A percentile compares a stretch with the other conserved stretches of the same genome.
phyloP scores from a whole-genome alignment of 1,140 invertebrate genomes.

The Bicyclus anynana region DNA sequence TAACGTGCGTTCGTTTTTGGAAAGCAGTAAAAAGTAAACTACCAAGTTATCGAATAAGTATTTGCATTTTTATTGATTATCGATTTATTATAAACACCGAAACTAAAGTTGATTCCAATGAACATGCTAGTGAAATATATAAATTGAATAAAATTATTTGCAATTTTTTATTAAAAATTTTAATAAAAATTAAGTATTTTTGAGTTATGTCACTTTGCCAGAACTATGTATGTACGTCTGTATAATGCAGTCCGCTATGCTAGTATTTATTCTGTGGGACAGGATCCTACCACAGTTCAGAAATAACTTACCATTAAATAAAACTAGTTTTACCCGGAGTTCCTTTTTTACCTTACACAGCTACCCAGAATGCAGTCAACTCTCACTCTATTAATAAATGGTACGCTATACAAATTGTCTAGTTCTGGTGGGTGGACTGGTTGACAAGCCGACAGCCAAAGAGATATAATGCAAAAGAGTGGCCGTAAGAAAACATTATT shows the following conservation, averaged over 20 bases:
- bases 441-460: conserved; percentile 44
- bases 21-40: conserved; percentile 12
- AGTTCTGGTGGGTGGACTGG: conserved; percentile 68
- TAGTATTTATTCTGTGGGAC: too few species aligned
- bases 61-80: not conserved
- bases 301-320: not conserved
- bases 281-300: not conserved
- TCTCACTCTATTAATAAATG: conserved; percentile 33
- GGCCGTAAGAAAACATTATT: not conserved
- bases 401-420: conserved; percentile 45
- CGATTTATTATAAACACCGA: not conserved
- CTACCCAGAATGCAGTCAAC: conserved; percentile 20
- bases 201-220: not conserved
- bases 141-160: not conserved
- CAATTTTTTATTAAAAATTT: not conserved
- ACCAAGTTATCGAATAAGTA: not conserved
- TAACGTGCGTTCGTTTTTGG: conserved; percentile 43
- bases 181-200: not conserved
- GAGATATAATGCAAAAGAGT: not conserved
- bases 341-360: conserved; percentile 8
- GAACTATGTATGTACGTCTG: too few species aligned
- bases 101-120: too few species aligned
- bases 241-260: too few species aligned
- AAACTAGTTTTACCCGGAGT: conserved; percentile 29
- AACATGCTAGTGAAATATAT: too few species aligned